phyloP scores from a whole-genome alignment of 2,113 vertebrate species.

The Amblyopsis rosae region DNA sequence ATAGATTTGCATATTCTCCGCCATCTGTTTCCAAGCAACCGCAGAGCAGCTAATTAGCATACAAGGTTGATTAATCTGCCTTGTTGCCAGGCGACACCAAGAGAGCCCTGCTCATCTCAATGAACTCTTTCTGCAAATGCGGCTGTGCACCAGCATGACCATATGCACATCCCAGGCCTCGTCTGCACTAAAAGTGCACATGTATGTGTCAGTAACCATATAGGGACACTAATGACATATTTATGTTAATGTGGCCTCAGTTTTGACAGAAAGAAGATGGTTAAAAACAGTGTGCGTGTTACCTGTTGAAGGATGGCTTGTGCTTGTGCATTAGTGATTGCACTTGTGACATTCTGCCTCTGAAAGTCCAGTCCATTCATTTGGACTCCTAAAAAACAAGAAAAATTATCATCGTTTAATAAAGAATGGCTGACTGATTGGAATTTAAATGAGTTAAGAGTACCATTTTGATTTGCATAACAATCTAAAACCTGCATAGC shows the following conservation, averaged over 20 bases:
- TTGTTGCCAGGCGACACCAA: constrained; percentile 89
- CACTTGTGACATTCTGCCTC: constrained; percentile 90
- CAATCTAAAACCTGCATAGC: not conserved
- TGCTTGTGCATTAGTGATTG: constrained; percentile 95
- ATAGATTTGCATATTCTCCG: constrained; percentile 98
- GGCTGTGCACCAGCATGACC: constrained; percentile 34
- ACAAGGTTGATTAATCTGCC: constrained; percentile 97
- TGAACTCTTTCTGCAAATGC: constrained; percentile 56
- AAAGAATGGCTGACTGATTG: no score
- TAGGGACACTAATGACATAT: not conserved
- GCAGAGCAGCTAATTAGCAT: constrained; percentile 96
- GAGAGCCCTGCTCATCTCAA: constrained; percentile 76
- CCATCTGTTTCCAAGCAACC: constrained; percentile 98
- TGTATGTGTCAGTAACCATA: not conserved
- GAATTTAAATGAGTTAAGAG: no score
- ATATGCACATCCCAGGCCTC: constrained; percentile 40
- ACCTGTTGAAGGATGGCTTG: constrained; percentile 99
- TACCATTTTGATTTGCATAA: no score
- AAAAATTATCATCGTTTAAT: constrained; percentile 13
- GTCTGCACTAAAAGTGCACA: constrained; percentile 1
- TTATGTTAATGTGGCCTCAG: not conserved
- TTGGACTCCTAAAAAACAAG: constrained; percentile 85
- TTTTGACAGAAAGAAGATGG: no score
- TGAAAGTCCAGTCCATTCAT: constrained; percentile 98
- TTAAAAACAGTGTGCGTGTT: constrained; percentile 31